Evolutionary conservation across 1,140 invertebrate species (phyloP).

Genomic region (Tetragonula clypearis): DNA sequence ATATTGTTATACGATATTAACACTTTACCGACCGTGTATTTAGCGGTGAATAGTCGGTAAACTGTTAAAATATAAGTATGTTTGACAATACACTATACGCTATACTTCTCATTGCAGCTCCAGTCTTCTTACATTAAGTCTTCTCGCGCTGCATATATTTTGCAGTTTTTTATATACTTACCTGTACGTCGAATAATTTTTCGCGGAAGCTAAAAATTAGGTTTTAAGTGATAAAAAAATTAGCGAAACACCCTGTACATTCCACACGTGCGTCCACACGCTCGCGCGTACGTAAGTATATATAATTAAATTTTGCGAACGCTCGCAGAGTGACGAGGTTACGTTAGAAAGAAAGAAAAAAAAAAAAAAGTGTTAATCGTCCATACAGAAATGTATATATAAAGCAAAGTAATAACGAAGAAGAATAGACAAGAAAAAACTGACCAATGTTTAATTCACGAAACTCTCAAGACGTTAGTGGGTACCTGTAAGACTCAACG

Average conservation of each 20-base stretch:
- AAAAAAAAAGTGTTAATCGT: conserved; percentile 36
- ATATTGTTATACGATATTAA: too few species aligned
- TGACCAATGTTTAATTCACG: conserved; percentile 60
- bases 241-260: background rate
- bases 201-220: background rate
- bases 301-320: conserved; percentile 19
- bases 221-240: background rate
- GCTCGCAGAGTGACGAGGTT: conserved; percentile 7
- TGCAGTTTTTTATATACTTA: background rate
- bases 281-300: conserved; percentile 14
- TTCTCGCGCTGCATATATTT: background rate
- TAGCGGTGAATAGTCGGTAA: too few species aligned
- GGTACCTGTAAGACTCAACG: conserved; percentile 12
- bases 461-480: conserved; percentile 40
- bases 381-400: conserved; percentile 39
- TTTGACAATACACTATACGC: background rate
- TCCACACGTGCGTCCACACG: background rate
- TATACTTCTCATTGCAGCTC: background rate
- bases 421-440: conserved; percentile 54
- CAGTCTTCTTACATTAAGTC: background rate
- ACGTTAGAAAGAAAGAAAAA: too few species aligned
- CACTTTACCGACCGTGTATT: too few species aligned
- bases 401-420: conserved; percentile 36
- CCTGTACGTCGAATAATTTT: background rate
- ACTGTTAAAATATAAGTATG: background rate